Conservation (phyloP, 2,888 invertebrate species). For the Lysandra bellargus region DNA sequence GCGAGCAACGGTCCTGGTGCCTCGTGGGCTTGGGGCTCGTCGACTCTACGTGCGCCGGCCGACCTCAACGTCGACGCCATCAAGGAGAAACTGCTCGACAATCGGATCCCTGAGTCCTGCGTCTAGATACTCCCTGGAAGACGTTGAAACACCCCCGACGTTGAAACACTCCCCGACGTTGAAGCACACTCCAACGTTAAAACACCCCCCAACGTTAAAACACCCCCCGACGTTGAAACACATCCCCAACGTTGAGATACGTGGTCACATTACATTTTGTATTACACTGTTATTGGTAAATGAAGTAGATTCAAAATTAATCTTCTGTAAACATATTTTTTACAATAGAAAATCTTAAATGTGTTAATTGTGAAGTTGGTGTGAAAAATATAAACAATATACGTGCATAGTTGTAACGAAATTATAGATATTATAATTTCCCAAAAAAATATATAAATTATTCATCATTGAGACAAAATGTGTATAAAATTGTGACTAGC, state of each 20-base stretch:
- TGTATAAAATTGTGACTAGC: slow-evolving; percentile 26
- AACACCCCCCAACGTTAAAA: background rate
- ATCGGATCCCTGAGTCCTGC: slow-evolving; percentile 93
- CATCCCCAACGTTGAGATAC: background rate
- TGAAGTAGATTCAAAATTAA: background rate
- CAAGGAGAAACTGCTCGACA: slow-evolving; percentile 92
- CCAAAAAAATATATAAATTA: background rate
- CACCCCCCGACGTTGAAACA: background rate
- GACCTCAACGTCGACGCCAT: slow-evolving; percentile 90
- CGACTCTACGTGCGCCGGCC: slow-evolving; percentile 65
- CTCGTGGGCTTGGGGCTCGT: slow-evolving; percentile 80
- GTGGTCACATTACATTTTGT: background rate
- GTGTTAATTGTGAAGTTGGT: background rate
- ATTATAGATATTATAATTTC: background rate
- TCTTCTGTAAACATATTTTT: background rate
- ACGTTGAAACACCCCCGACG: background rate
- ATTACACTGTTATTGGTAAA: background rate
- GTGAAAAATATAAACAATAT: slow-evolving; percentile 7
- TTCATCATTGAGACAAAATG: background rate
- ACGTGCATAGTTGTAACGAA: background rate
- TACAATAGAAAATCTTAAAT: background rate
- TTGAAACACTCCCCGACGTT: background rate
- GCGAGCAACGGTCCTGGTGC: slow-evolving; percentile 76
- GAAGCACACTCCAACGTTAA: background rate
- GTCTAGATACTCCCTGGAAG: slow-evolving; percentile 75